These are phyloP conservation scores for Aphidius colemani DNA, from an alignment of 2,888 invertebrate genomes.

Conservation along the genomic window DNA sequence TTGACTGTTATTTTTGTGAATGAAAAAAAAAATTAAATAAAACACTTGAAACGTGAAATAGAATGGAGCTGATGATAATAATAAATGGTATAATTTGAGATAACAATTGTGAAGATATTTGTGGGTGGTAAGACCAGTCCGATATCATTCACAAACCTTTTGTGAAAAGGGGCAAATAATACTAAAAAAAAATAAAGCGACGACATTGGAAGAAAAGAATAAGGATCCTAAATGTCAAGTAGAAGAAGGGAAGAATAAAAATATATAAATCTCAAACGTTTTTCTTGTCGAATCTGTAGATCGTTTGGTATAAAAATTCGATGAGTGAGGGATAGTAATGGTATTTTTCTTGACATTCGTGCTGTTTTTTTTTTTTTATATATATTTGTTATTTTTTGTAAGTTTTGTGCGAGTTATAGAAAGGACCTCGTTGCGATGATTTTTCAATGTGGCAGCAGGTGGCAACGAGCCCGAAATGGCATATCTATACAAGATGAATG, in stretches of 20 bases:
- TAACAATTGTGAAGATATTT: too few species aligned
- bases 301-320: constrained; percentile 42
- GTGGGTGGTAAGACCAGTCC: too few species aligned
- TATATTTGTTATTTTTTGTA: too few species aligned
- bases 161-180: too few species aligned
- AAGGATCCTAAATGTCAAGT: constrained; percentile 5
- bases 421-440: constrained; percentile 37
- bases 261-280: constrained; percentile 44
- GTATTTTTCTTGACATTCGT: constrained; percentile 11
- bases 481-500: background rate
- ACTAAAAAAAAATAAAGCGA: too few species aligned
- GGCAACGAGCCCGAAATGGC: constrained; percentile 25
- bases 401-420: background rate
- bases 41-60: too few species aligned
- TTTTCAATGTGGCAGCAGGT: constrained; percentile 43
- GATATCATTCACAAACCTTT: too few species aligned
- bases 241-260: constrained; percentile 9
- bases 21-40: too few species aligned
- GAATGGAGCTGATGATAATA: too few species aligned
- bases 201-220: constrained; percentile 6
- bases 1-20: too few species aligned
- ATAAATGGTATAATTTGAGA: too few species aligned
- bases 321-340: constrained; percentile 33
- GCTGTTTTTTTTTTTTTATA: background rate
- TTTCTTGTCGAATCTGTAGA: constrained; percentile 30